phyloP scores from a whole-genome alignment of 2,888 invertebrate species.

The Drepanosiphum platanoidis region DNA sequence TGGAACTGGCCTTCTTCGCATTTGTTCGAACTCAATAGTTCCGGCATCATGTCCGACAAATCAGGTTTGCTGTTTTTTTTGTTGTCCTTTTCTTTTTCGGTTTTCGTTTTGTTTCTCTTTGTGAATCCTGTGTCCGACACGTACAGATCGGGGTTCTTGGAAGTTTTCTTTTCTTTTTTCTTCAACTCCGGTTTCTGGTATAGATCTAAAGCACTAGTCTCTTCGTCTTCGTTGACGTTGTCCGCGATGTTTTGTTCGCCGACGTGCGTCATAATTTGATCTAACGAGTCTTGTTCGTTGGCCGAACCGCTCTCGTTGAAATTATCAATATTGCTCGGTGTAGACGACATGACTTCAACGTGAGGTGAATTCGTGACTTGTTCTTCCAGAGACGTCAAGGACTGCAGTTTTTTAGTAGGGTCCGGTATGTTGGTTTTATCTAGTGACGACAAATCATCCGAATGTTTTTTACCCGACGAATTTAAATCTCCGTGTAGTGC shows the following conservation, averaged over 20 bases:
- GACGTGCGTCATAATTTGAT: constrained; percentile 8
- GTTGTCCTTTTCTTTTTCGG: constrained; percentile 60
- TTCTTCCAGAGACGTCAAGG: constrained; percentile 34
- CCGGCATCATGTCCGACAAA: constrained; percentile 7
- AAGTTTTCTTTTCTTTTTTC: constrained; percentile 63
- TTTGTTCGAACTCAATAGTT: constrained; percentile 58
- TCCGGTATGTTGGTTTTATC: constrained; percentile 44
- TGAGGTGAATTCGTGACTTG: not conserved
- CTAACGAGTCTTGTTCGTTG: constrained; percentile 16
- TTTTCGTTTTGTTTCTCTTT: constrained; percentile 63
- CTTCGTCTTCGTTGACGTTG: constrained; percentile 18
- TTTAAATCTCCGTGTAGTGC: not conserved
- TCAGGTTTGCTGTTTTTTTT: constrained; percentile 47
- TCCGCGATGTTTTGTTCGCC: constrained; percentile 14
- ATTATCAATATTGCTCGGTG: constrained; percentile 9
- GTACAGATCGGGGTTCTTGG: constrained; percentile 60
- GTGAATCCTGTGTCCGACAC: constrained; percentile 55
- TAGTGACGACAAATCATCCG: constrained; percentile 22
- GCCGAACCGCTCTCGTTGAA: constrained; percentile 13
- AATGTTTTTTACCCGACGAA: constrained; percentile 12
- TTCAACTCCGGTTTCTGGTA: constrained; percentile 60
- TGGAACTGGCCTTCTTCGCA: constrained; percentile 70
- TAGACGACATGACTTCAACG: not conserved
- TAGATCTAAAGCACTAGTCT: constrained; percentile 30
- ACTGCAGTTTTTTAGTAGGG: constrained; percentile 47